Conservation (phyloP, 2,888 invertebrate genomes). For the Cephalotes varians region DNA sequence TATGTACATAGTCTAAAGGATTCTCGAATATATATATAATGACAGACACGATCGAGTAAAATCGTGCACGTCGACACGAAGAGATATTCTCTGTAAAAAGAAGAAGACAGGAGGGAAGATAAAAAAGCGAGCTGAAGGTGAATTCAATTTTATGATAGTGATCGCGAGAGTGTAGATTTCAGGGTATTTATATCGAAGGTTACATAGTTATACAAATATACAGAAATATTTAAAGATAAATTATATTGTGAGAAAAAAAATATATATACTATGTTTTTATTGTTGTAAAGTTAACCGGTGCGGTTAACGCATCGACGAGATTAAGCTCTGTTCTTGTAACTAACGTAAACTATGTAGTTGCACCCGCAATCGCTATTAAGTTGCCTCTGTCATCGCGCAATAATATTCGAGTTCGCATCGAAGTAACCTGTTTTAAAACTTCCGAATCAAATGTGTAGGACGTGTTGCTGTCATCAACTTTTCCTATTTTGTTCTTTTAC, state of each 20-base stretch:
- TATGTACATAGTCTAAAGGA: constrained; percentile 70
- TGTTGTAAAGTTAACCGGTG: constrained; percentile 72
- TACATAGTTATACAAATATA: constrained; percentile 76
- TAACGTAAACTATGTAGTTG: constrained; percentile 42
- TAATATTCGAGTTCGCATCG: constrained; percentile 22
- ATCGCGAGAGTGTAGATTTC: constrained; percentile 75
- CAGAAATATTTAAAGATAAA: constrained; percentile 74
- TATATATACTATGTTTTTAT: constrained; percentile 76
- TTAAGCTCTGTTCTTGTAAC: constrained; percentile 57
- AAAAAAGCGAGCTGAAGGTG: not conserved
- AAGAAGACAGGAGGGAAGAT: constrained; percentile 6
- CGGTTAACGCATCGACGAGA: constrained; percentile 47
- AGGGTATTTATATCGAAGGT: constrained; percentile 78
- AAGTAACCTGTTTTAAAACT: not conserved
- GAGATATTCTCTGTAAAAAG: constrained; percentile 63
- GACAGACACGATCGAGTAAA: constrained; percentile 17
- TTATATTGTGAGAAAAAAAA: constrained; percentile 71
- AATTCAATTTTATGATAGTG: constrained; percentile 63
- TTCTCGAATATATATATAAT: constrained; percentile 23
- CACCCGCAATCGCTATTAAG: constrained; percentile 26
- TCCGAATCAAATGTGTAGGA: constrained; percentile 12
- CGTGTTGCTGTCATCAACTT: not conserved
- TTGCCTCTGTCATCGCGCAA: constrained; percentile 11
- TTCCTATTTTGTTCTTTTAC: not conserved
- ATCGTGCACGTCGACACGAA: constrained; percentile 37